phyloP scores from a whole-genome alignment of 2,797 vertebrate genomes.

The Margarornis squamiger region DNA sequence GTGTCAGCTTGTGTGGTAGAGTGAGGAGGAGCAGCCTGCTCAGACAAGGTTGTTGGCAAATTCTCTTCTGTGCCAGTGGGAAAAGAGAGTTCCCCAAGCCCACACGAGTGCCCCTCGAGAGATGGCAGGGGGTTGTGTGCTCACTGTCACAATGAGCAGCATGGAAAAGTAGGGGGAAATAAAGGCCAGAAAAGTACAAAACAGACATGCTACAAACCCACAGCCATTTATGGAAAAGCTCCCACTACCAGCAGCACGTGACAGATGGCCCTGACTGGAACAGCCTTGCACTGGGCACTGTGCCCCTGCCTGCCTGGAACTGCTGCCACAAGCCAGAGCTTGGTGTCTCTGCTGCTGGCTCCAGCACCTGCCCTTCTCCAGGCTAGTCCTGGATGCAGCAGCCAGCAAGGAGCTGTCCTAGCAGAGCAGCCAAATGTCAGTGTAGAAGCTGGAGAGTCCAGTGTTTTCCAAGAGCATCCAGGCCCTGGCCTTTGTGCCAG shows the following conservation, averaged over 20 bases:
- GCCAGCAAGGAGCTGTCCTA: background rate
- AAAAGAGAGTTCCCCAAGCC: background rate
- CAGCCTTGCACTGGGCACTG: background rate
- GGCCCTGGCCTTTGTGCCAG: background rate
- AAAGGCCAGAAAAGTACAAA: background rate
- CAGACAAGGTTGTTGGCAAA: background rate
- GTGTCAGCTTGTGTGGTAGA: background rate
- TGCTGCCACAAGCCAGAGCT: background rate
- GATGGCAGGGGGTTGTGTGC: background rate
- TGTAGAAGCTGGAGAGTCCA: background rate
- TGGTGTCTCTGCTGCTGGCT: background rate
- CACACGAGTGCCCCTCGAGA: rapidly evolving
- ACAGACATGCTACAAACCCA: background rate
- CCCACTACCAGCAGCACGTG: background rate
- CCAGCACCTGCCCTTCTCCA: background rate
- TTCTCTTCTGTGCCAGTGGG: background rate
- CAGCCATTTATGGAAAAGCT: conserved; percentile 43
- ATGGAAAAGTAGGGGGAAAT: background rate
- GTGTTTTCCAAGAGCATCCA: background rate
- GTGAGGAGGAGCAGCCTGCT: background rate
- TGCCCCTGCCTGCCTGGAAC: conserved; percentile 3
- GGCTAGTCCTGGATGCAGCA: background rate
- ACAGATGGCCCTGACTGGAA: background rate
- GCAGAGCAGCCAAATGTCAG: background rate
- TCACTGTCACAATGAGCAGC: background rate